Conservation (phyloP, 2,888 invertebrate species). For the Acanthoscelides obtectus region DNA sequence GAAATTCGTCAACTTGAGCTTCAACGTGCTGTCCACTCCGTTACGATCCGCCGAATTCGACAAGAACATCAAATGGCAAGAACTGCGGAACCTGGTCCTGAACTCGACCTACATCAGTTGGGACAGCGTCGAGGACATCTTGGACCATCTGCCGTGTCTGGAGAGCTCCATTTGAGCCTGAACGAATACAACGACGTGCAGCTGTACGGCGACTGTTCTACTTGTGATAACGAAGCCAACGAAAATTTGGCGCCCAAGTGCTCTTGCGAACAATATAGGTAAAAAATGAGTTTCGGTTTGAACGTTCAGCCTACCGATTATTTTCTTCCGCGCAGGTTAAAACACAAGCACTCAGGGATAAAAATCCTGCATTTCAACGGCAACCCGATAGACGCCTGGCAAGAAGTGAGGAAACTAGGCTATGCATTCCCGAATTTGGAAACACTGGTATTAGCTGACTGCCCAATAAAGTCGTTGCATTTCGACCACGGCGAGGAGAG, state of each 20-base stretch:
- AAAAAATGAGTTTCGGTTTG: constrained; percentile 30
- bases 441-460: constrained; percentile 80
- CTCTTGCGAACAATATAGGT: constrained; percentile 9
- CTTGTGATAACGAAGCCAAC: constrained; percentile 19
- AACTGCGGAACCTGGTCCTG: constrained; percentile 72
- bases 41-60: constrained; percentile 50
- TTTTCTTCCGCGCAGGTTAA: constrained; percentile 18
- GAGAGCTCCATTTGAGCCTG: constrained; percentile 87
- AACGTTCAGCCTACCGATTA: constrained; percentile 7
- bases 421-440: constrained; percentile 82
- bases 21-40: constrained; percentile 75
- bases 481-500: constrained; percentile 23
- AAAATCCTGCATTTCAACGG: constrained; percentile 83
- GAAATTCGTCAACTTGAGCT: constrained; percentile 87
- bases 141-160: constrained; percentile 71
- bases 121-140: constrained; percentile 72
- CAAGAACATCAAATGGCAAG: constrained; percentile 50
- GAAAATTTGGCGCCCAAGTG: constrained; percentile 18
- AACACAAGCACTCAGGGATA: constrained; percentile 58
- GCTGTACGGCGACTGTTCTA: constrained; percentile 50
- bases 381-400: constrained; percentile 81
- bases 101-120: constrained; percentile 86
- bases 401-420: constrained; percentile 77
- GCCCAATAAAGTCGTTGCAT: constrained; percentile 62
- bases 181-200: constrained; percentile 81